Evolutionary conservation across 1,140 invertebrate species (phyloP), one percentile per base, ranked within the genome.

Genomic region (Drosophila ogumai): DNA sequence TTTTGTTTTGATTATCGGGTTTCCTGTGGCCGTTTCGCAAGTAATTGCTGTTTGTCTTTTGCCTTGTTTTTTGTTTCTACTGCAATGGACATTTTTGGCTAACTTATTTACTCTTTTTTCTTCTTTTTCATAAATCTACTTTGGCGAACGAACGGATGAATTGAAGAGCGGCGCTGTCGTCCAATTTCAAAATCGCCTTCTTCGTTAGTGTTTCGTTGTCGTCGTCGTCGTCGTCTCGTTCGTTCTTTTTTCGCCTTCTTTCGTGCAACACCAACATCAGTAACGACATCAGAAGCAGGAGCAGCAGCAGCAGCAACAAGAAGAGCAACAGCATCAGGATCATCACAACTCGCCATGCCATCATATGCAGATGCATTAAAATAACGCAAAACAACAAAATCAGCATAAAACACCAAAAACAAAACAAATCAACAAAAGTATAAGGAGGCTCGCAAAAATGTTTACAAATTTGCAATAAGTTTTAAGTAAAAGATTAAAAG

Each of bases 381-480:
- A 40, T 31, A 67, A 49, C 34, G 34, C 10, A 71, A 69, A 50
- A 60, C 55, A 63, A 50, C 17, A 28, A 49, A 34, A 43, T 54
- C 17, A 31, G 41, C 47, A 40, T 32, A 52, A 60, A 28, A 64
- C 52, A 44, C 52, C 56, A 50, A 65, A 82, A 12, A 46, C 56
- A 19, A 41, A 38, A 22, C 19, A 25, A 25, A 38, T 38, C 32
- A 52, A 44, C 71, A 81, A 36, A 65, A 60, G 56, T 49, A 43
- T 55, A 66, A 49, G 49, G 38, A 75, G 58, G 57, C 49, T 72
- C 68, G 71, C 57, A 40, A 54, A 59, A 44, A 65, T 60, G 77
- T 64, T 55, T 72, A 66, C 52, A 81, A 73, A 84, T 86, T 85
- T 84, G 54, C 54, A 76, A 41, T 56, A 77, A 60, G 31, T 58